Conservation (phyloP, 2,888 invertebrate species). For the Hypomecis punctinalis region DNA sequence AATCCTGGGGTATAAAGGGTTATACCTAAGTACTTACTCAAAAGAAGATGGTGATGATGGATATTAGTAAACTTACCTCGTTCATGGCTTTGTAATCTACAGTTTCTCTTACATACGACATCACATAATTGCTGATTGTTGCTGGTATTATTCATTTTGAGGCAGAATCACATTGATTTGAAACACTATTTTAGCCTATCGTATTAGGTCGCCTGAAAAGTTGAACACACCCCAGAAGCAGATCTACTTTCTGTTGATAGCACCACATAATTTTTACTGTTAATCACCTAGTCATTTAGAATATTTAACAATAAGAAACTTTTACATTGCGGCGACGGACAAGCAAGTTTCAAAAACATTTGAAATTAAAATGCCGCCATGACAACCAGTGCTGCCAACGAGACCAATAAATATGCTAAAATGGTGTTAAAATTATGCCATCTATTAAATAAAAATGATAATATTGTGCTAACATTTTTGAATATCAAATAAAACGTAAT, state of each 20-base stretch:
- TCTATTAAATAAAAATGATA: too few relatives aligned
- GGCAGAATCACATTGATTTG: constrained; percentile 5
- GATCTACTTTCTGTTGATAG: constrained; percentile 4
- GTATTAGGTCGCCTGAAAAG: neutral
- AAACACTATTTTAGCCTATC: constrained; percentile 16
- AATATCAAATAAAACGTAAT: too few relatives aligned
- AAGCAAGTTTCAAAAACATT: constrained; percentile 1
- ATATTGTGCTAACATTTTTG: too few relatives aligned
- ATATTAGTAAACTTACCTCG: neutral
- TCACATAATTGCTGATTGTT: constrained; percentile 52
- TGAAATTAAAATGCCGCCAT: constrained; percentile 69
- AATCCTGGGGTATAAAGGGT: too few relatives aligned
- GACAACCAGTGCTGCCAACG: constrained; percentile 52
- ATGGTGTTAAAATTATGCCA: too few relatives aligned
- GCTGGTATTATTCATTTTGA: constrained; percentile 52
- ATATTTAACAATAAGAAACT: neutral
- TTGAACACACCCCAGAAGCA: constrained; percentile 1
- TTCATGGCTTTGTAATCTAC: constrained; percentile 8
- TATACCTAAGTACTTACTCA: too few relatives aligned
- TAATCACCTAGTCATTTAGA: constrained; percentile 2
- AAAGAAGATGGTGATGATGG: too few relatives aligned
- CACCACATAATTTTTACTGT: constrained; percentile 21
- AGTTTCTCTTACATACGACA: constrained; percentile 48
- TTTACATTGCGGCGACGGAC: constrained; percentile 13
- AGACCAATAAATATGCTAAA: too few relatives aligned